Conservation (phyloP, 1,140 invertebrate species). For the Drepana arcuata region DNA sequence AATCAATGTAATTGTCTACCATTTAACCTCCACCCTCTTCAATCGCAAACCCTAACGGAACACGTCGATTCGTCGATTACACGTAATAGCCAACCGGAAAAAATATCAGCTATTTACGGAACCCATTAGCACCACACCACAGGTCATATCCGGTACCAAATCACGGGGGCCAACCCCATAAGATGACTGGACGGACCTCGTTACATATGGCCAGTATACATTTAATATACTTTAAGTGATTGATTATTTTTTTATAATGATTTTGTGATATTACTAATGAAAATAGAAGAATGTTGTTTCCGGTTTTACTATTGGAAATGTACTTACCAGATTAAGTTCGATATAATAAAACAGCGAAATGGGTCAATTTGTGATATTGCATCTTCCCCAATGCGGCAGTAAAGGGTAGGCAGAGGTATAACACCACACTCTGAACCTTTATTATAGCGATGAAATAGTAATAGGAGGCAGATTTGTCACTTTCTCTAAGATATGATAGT, state of each 20-base stretch:
- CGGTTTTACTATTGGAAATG: not conserved
- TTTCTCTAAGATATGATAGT: too few relatives aligned
- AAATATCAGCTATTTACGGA: constrained; percentile 31
- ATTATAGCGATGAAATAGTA: too few relatives aligned
- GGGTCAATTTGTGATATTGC: too few relatives aligned
- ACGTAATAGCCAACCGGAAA: constrained; percentile 22
- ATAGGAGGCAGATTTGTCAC: too few relatives aligned
- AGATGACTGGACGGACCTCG: constrained; percentile 23
- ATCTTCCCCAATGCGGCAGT: too few relatives aligned
- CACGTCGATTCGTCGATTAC: constrained; percentile 26
- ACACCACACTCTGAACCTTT: too few relatives aligned
- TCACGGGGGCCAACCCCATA: constrained; percentile 31
- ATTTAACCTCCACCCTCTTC: constrained; percentile 9
- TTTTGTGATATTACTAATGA: not conserved
- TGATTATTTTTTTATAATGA: not conserved
- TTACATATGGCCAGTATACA: not conserved
- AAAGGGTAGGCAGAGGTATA: too few relatives aligned
- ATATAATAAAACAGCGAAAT: not conserved
- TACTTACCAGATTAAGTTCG: not conserved
- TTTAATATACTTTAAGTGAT: not conserved
- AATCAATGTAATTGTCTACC: constrained; percentile 7
- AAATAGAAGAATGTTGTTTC: not conserved
- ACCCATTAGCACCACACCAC: constrained; percentile 49
- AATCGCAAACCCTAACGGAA: constrained; percentile 24
- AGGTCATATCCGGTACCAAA: constrained; percentile 51